A percentile compares a stretch with the other conserved stretches of the same genome.
These are phyloP conservation scores for Enteromius viviparus DNA, from an alignment of 2,797 vertebrate genomes.

Conservation along the genomic window DNA sequence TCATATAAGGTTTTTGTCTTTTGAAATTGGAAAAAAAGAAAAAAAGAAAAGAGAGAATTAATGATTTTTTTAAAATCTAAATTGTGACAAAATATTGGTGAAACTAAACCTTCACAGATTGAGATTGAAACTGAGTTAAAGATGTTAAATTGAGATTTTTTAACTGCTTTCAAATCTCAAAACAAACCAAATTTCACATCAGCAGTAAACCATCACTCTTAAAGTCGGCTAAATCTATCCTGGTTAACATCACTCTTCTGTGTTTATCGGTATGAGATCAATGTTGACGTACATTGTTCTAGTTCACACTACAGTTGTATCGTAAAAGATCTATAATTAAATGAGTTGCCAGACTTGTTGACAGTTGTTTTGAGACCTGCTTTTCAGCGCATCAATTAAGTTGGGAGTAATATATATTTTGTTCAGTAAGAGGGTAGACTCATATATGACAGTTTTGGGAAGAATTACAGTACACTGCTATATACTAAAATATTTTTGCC, in stretches of 20 bases:
- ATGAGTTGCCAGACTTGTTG: neutral
- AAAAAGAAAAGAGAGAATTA: no score
- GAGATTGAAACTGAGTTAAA: no score
- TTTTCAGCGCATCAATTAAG: neutral
- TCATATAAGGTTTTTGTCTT: no score
- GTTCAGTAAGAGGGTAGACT: neutral
- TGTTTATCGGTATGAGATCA: constrained; percentile 12
- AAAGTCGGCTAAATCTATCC: neutral
- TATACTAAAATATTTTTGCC: neutral
- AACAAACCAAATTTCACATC: neutral
- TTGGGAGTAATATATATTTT: neutral
- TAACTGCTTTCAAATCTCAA: neutral
- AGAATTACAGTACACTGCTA: neutral
- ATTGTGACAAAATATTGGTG: no score
- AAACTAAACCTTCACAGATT: no score
- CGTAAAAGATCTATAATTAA: neutral
- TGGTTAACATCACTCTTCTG: constrained; percentile 8
- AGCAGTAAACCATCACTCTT: neutral
- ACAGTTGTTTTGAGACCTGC: constrained; percentile 7
- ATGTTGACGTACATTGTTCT: neutral
- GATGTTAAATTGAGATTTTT: neutral
- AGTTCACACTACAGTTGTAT: neutral
- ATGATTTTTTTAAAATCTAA: no score
- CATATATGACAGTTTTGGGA: neutral
- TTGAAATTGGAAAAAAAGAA: no score